phyloP scores from a whole-genome alignment of 2,888 invertebrate species.

The Drosophila nr. perissopoda region DNA sequence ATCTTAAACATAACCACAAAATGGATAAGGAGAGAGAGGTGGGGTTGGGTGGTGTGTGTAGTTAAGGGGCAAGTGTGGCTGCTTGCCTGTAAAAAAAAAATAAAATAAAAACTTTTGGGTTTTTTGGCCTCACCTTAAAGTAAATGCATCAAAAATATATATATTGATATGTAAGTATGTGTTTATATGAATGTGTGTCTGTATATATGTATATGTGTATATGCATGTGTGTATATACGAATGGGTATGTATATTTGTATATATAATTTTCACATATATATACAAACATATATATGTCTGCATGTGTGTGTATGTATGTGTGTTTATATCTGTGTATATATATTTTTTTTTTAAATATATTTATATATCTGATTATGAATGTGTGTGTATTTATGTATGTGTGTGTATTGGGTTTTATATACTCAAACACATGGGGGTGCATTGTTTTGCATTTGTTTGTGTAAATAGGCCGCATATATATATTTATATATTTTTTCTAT shows the following conservation, averaged over 20 bases:
- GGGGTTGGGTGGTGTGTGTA: background rate
- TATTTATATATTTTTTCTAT: slow-evolving; percentile 12
- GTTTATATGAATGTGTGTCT: background rate
- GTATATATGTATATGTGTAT: background rate
- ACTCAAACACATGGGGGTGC: background rate
- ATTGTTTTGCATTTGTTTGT: slow-evolving; percentile 16
- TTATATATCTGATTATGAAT: slow-evolving; percentile 9
- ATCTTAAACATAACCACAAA: slow-evolving; percentile 71
- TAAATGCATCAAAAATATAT: slow-evolving; percentile 49
- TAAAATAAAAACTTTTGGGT: slow-evolving; percentile 41
- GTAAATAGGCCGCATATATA: slow-evolving; percentile 14
- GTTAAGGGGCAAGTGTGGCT: slow-evolving; percentile 6
- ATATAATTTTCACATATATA: background rate
- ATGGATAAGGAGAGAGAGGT: slow-evolving; percentile 5
- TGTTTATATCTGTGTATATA: slow-evolving; percentile 4
- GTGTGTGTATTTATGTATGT: background rate
- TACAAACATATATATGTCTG: background rate
- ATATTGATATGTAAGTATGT: background rate
- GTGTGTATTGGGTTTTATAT: slow-evolving; percentile 1
- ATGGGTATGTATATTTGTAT: background rate
- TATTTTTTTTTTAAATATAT: slow-evolving; percentile 12
- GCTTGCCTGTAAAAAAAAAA: slow-evolving; percentile 44
- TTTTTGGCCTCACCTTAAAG: slow-evolving; percentile 64
- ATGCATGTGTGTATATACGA: background rate
- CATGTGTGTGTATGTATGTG: background rate